Evolutionary conservation across 2,888 invertebrate genomes (phyloP).

Genomic region (Drosophila quinaria): DNA sequence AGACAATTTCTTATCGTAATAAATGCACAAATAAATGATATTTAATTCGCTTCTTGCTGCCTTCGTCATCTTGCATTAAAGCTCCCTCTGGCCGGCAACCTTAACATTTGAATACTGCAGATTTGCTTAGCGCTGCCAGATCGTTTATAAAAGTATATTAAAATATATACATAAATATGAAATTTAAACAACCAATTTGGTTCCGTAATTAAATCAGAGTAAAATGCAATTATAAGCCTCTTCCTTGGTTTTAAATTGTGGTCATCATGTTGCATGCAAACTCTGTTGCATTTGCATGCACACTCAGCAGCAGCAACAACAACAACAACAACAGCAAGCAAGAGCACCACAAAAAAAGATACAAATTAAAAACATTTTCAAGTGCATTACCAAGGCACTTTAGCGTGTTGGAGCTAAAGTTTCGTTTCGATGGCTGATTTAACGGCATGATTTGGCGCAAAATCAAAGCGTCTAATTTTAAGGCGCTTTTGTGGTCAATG

Average conservation of each 20-base stretch:
- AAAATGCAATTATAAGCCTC: slow-evolving; percentile 25
- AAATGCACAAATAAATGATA: neutral
- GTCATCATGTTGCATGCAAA: slow-evolving; percentile 42
- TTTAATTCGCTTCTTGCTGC: neutral
- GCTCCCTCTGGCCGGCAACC: neutral
- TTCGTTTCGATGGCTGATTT: slow-evolving; percentile 72
- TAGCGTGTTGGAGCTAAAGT: slow-evolving; percentile 31
- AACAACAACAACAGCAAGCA: slow-evolving; percentile 3
- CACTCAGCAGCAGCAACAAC: slow-evolving; percentile 1
- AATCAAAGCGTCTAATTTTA: slow-evolving; percentile 60
- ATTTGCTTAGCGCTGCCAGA: slow-evolving; percentile 9
- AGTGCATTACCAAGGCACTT: slow-evolving; percentile 58
- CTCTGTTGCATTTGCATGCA: slow-evolving; percentile 47
- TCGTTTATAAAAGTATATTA: neutral
- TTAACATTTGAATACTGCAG: slow-evolving; percentile 4
- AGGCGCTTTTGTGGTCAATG: slow-evolving; percentile 75
- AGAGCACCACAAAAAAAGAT: neutral
- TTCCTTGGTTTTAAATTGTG: slow-evolving; percentile 42
- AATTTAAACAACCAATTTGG: slow-evolving; percentile 26
- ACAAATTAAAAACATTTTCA: slow-evolving; percentile 37
- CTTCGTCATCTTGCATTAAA: neutral
- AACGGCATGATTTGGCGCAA: slow-evolving; percentile 78
- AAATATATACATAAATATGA: too few relatives aligned
- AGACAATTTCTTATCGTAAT: neutral
- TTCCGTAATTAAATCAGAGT: slow-evolving; percentile 51